Evolutionary conservation across 2,797 vertebrate species (phyloP).

Genomic region (Botia kubotai): DNA sequence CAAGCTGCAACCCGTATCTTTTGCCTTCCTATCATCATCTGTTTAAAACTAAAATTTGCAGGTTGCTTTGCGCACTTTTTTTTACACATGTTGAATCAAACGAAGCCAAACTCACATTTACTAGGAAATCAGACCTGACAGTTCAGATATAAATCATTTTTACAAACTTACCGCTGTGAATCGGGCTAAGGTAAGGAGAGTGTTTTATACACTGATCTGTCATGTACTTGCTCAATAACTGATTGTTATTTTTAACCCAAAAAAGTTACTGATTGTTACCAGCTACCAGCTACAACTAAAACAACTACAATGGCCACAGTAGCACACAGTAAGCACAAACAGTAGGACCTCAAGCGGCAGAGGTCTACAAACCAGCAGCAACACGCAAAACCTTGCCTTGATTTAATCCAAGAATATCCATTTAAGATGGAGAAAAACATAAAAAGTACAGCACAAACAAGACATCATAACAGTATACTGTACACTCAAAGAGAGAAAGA

Average conservation of each 20-base stretch:
- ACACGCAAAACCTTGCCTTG: not conserved
- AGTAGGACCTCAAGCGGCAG: not conserved
- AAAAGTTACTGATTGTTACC: not conserved
- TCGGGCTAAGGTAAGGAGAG: too few relatives aligned
- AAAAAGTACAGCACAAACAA: not conserved
- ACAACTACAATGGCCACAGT: not conserved
- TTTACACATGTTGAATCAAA: too few relatives aligned
- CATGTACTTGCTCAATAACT: not conserved
- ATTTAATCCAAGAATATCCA: not conserved
- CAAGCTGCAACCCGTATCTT: too few relatives aligned
- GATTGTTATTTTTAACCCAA: too few relatives aligned
- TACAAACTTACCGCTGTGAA: too few relatives aligned
- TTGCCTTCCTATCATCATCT: too few relatives aligned
- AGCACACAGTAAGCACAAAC: not conserved
- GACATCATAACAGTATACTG: constrained; percentile 6
- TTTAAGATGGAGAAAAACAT: not conserved
- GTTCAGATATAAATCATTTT: too few relatives aligned
- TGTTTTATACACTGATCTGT: too few relatives aligned
- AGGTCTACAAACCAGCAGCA: not conserved
- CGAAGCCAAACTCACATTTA: too few relatives aligned
- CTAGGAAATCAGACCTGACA: too few relatives aligned
- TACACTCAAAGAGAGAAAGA: not conserved
- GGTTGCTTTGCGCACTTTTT: too few relatives aligned
- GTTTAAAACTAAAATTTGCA: too few relatives aligned
- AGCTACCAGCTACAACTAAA: not conserved